Conservation (phyloP, 2,797 vertebrate species). For the Pteropus rufus region DNA sequence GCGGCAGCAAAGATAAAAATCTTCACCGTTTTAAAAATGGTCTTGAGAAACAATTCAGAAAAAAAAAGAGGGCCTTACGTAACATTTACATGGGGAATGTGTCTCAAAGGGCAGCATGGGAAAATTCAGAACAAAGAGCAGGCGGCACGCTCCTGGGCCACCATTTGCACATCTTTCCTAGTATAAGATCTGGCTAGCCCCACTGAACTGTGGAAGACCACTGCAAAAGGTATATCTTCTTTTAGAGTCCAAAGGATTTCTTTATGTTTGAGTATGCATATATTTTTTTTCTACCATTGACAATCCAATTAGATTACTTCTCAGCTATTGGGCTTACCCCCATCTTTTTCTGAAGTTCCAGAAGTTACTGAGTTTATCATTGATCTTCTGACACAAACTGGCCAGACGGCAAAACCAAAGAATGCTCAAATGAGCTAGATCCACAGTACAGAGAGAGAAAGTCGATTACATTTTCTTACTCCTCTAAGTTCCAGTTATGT, state of each 20-base stretch:
- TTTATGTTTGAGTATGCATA: background rate
- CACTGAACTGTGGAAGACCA: background rate
- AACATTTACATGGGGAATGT: background rate
- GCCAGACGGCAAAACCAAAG: background rate
- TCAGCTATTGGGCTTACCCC: background rate
- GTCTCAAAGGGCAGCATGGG: background rate
- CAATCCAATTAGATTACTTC: background rate
- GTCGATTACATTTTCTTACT: background rate
- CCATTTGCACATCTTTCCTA: background rate
- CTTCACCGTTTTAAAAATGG: background rate
- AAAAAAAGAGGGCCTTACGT: background rate
- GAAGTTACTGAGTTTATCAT: background rate
- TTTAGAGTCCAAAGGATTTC: background rate
- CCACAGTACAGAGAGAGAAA: background rate
- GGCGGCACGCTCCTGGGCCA: background rate
- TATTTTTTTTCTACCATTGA: background rate
- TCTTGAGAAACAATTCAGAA: conserved; percentile 32
- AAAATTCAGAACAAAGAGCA: background rate
- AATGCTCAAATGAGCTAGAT: background rate
- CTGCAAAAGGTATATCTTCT: background rate
- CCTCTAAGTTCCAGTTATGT: background rate
- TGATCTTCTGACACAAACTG: background rate
- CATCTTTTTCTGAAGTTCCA: background rate
- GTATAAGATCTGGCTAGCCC: background rate
- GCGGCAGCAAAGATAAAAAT: background rate